Percentiles rank a stretch among this genome's conserved stretches.
phyloP scores from a whole-genome alignment of 2,797 vertebrate genomes.

The Melanotaenia pygmaea region DNA sequence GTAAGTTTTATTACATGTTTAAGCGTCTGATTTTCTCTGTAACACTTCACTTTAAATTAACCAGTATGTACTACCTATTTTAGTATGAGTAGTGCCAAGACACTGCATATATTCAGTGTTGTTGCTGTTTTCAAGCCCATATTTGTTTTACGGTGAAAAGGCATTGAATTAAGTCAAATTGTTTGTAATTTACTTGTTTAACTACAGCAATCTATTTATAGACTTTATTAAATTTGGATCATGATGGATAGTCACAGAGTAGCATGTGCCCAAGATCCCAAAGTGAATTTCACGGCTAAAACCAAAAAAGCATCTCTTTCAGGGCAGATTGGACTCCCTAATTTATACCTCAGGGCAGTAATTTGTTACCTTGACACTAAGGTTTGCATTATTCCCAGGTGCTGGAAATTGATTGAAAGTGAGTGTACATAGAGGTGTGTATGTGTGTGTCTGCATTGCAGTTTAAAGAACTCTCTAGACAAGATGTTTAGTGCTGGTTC shows the following conservation, averaged over 20 bases:
- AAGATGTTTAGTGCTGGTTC: conserved; percentile 8
- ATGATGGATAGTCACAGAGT: conserved; percentile 28
- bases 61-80: not conserved
- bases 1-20: conserved; percentile 8
- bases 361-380: conserved; percentile 73
- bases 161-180: conserved; percentile 3
- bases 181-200: not conserved
- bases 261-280: conserved; percentile 52
- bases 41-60: not conserved
- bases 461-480: conserved; percentile 48
- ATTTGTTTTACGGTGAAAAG: conserved; percentile 1
- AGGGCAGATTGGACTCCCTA: conserved; percentile 54
- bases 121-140: not conserved
- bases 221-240: conserved; percentile 58
- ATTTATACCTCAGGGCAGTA: conserved; percentile 63
- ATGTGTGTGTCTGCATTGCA: conserved; percentile 61
- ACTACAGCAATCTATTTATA: conserved; percentile 39
- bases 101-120: not conserved
- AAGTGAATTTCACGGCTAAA: conserved; percentile 45
- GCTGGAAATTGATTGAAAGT: conserved; percentile 38
- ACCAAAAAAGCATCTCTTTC: conserved; percentile 41
- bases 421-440: conserved; percentile 16
- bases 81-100: not conserved
- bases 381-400: conserved; percentile 62
- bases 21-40: not conserved